Conservation (phyloP, 2,888 invertebrate species). For the Sinelater perroti region DNA sequence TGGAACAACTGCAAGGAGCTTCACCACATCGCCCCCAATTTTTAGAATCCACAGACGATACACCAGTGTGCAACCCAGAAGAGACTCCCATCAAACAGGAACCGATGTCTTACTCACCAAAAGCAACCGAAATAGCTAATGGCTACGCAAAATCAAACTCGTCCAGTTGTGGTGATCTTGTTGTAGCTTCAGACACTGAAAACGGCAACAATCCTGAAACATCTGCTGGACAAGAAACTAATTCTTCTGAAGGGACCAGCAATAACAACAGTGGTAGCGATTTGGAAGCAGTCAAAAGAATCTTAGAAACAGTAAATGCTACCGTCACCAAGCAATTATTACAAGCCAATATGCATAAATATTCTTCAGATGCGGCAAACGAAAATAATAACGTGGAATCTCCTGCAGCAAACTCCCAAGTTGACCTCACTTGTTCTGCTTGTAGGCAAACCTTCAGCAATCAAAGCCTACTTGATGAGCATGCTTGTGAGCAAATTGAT, state of each 20-base stretch:
- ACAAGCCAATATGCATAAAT: constrained; percentile 73
- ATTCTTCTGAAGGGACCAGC: constrained; percentile 43
- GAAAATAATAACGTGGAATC: constrained; percentile 58
- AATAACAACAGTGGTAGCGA: constrained; percentile 65
- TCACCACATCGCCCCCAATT: constrained; percentile 64
- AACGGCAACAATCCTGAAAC: constrained; percentile 58
- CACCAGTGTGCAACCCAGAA: constrained; percentile 58
- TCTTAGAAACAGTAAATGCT: constrained; percentile 78
- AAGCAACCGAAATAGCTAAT: constrained; percentile 58
- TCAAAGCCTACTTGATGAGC: constrained; percentile 72
- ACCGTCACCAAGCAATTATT: constrained; percentile 79
- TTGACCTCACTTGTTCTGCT: constrained; percentile 64
- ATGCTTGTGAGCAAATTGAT: constrained; percentile 74
- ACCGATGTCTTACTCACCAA: constrained; percentile 33
- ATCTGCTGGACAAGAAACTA: constrained; percentile 59
- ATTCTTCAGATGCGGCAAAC: constrained; percentile 66
- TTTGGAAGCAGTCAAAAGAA: constrained; percentile 73
- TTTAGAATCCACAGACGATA: constrained; percentile 52
- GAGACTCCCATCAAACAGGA: constrained; percentile 67
- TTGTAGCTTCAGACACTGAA: constrained; percentile 75
- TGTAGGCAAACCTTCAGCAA: constrained; percentile 69
- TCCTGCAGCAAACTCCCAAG: constrained; percentile 55
- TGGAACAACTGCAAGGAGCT: constrained; percentile 69
- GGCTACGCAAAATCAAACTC: constrained; percentile 57
- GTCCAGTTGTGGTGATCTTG: constrained; percentile 65